phyloP scores from a whole-genome alignment of 2,113 vertebrate species.

The Rostratula benghalensis region DNA sequence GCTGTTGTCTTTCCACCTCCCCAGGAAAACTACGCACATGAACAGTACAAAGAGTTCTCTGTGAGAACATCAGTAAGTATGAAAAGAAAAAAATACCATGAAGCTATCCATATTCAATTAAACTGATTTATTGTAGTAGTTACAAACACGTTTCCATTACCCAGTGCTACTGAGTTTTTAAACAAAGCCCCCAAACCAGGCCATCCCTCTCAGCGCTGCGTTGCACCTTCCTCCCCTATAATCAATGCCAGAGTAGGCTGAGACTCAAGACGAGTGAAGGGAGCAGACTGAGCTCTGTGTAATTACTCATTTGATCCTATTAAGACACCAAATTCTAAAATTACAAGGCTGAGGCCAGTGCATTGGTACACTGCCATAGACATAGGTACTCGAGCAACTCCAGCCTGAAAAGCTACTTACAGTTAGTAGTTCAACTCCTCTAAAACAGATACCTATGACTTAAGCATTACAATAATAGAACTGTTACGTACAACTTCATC shows the following conservation, averaged over 20 bases:
- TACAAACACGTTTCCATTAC: not conserved
- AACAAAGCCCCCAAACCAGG: not conserved
- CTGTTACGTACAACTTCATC: not conserved
- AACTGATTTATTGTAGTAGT: not conserved
- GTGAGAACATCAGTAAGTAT: not conserved
- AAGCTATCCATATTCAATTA: not conserved
- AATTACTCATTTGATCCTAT: conserved; percentile 64
- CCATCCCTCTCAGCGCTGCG: not conserved
- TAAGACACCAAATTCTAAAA: conserved; percentile 60
- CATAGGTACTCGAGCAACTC: conserved; percentile 45
- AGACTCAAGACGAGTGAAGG: not conserved
- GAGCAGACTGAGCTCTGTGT: conserved; percentile 14
- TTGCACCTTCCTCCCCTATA: conserved; percentile 11
- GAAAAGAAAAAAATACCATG: not conserved
- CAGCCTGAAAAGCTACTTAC: conserved; percentile 46
- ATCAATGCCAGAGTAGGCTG: conserved; percentile 13
- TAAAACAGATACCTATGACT: not conserved
- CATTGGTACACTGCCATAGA: not conserved
- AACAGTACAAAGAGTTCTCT: not conserved
- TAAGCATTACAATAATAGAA: conserved; percentile 6
- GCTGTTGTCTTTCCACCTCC: not conserved
- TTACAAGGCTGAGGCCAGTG: conserved; percentile 24
- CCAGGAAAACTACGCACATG: not conserved
- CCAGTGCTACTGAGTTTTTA: not conserved
- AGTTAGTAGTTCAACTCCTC: not conserved